These are phyloP conservation scores for Plodia interpunctella DNA, from an alignment of 1,140 invertebrate species.

Conservation along the genomic window DNA sequence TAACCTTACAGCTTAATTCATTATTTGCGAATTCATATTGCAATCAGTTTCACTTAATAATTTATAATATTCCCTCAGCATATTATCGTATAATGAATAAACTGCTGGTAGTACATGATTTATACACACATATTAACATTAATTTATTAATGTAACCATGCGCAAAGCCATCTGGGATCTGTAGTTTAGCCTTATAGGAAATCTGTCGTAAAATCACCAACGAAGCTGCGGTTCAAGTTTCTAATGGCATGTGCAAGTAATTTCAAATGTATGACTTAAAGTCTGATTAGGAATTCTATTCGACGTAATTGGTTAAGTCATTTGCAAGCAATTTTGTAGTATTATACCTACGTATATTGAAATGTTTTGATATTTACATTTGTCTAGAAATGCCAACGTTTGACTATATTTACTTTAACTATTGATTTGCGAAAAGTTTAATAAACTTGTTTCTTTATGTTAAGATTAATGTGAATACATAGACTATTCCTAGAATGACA, in stretches of 20 bases:
- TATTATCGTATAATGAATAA: no score
- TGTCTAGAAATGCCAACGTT: no score
- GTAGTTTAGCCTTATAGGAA: conserved; percentile 9
- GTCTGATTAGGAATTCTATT: not conserved
- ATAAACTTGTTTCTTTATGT: no score
- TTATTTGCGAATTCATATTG: no score
- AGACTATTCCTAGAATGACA: no score
- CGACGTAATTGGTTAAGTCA: conserved; percentile 1
- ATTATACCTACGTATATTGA: not conserved
- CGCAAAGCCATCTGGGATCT: not conserved
- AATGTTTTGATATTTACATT: not conserved
- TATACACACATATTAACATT: conserved; percentile 6
- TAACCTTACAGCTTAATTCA: no score
- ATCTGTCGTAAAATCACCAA: conserved; percentile 2
- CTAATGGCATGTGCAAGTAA: not conserved
- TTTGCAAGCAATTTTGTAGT: not conserved
- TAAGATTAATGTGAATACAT: no score
- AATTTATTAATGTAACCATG: conserved; percentile 10
- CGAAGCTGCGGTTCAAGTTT: not conserved
- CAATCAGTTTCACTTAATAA: no score
- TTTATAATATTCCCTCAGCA: no score
- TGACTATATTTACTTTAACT: no score
- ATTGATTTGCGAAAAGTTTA: no score
- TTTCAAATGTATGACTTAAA: conserved; percentile 2
- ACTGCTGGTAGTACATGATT: not conserved